Evolutionary conservation across 64 coral and sea anemone genomes (phyloP), one percentile per base, ranked within the genome.

Genomic region (Trachythela sp.): DNA sequence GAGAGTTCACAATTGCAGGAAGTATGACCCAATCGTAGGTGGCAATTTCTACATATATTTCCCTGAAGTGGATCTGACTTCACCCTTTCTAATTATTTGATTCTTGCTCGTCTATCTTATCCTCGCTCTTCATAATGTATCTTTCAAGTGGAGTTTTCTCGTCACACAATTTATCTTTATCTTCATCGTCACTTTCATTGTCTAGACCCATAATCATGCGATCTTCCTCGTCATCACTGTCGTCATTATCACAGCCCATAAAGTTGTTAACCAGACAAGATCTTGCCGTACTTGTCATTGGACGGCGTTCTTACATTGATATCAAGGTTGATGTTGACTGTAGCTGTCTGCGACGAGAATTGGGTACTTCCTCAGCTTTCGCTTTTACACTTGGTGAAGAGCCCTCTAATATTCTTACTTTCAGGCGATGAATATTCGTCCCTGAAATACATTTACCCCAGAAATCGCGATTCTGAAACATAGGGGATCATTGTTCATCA

Each of bases 11-110:
- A 85, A 0, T 48, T 85, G 30, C 89, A 54, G 9, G 89, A 49
- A 84, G 48, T 58, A 36, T 90, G 89, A 13, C 89, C 89, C 48
- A 90, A 45, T 29, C 54, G 49, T 56, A 90, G 40, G 51, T 90
- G 77, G 24, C 89, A 90, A 85, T 85, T 90, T 64, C 83, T 90
- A 80, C 89, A 84, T 56, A n/a, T n/a, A 84, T 90, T 90, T 31
- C 89, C 89, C 1, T 90, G 77, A 42, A 49, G 77, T 84, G 80
- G 80, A 50, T 41, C 49, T 39, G 50, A 64, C 54, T 41, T 90
- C 8, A 85, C 77, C 27, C 83, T 90, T 38, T 56, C 48, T 51
- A 83, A 77, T 80, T n/a, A n/a, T 35, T 72, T 0, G 68, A 14
- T 18, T 72, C 68, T 26, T 72, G 17, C 68, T 72, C 68, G 26